Evolutionary conservation across 2,113 vertebrate genomes (phyloP).

Genomic region (Climacteris rufus): DNA sequence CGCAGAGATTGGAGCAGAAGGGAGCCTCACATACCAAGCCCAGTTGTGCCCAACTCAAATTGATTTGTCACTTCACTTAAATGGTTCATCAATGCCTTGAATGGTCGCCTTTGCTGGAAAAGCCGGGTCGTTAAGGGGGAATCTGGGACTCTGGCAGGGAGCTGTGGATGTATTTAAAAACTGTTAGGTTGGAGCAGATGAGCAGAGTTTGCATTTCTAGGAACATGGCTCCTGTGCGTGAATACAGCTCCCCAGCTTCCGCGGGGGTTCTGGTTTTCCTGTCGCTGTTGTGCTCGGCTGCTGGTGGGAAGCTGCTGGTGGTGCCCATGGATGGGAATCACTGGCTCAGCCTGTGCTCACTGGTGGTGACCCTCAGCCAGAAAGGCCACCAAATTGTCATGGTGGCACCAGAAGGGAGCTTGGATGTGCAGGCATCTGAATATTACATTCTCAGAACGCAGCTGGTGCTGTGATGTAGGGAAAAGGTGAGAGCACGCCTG

Average conservation of each 20-base stretch:
- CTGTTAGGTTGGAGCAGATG: no score
- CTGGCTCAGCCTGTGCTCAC: slow-evolving; percentile 74
- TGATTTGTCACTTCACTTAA: neutral
- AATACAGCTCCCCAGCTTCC: neutral
- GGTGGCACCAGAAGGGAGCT: slow-evolving; percentile 66
- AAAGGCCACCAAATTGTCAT: slow-evolving; percentile 75
- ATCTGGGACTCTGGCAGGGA: neutral
- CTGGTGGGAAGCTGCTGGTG: slow-evolving; percentile 75
- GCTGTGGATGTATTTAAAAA: neutral
- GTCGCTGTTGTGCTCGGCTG: neutral
- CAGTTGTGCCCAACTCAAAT: neutral
- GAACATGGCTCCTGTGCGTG: neutral
- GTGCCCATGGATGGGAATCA: slow-evolving; percentile 84
- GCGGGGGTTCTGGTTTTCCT: neutral
- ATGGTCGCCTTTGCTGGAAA: neutral
- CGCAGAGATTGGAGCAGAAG: neutral
- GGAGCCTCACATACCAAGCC: neutral
- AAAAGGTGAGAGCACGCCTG: neutral
- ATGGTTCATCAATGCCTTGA: neutral
- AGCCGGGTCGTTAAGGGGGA: accelerated
- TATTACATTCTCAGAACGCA: slow-evolving; percentile 66
- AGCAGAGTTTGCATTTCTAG: neutral
- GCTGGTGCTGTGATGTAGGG: slow-evolving; percentile 60
- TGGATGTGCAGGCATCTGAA: slow-evolving; percentile 63
- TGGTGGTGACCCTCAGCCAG: slow-evolving; percentile 70